phyloP scores from a whole-genome alignment of 1,140 invertebrate species.

The Rhagoletis pomonella region DNA sequence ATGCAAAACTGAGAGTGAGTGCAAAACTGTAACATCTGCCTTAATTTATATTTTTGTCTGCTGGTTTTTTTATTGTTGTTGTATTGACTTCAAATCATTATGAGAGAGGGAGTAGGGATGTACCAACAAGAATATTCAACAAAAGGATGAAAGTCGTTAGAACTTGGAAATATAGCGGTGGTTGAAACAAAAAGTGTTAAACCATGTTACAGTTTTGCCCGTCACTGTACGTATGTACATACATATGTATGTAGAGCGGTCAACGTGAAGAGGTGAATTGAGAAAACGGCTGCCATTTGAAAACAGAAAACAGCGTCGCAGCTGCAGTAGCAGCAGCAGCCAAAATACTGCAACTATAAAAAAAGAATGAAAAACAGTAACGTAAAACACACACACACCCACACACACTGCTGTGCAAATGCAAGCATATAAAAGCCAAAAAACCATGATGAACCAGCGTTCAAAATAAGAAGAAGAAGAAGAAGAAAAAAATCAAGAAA shows the following conservation, averaged over 20 bases:
- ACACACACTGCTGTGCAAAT: background rate
- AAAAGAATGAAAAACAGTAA: constrained; percentile 8
- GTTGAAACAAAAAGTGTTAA: no score
- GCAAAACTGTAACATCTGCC: no score
- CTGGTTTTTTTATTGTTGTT: no score
- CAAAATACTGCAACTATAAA: background rate
- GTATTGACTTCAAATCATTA: no score
- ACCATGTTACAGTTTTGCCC: no score
- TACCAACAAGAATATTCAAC: no score
- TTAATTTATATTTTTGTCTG: no score
- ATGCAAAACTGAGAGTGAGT: no score
- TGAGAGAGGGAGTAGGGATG: no score
- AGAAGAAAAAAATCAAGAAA: constrained; percentile 31
- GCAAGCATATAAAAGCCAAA: constrained; percentile 22
- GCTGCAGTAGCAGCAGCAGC: background rate
- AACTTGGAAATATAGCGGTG: no score
- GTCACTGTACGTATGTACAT: no score
- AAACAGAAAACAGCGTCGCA: background rate
- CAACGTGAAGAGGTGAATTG: background rate
- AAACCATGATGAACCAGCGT: background rate
- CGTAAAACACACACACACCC: background rate
- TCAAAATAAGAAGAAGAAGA: background rate
- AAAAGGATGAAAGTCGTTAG: no score
- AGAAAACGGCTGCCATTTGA: background rate
- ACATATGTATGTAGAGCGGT: background rate